Percentiles rank a stretch among this genome's conserved stretches.
Evolutionary conservation across 2,888 invertebrate species (phyloP).

Genomic region (Campoplex capitator): DNA sequence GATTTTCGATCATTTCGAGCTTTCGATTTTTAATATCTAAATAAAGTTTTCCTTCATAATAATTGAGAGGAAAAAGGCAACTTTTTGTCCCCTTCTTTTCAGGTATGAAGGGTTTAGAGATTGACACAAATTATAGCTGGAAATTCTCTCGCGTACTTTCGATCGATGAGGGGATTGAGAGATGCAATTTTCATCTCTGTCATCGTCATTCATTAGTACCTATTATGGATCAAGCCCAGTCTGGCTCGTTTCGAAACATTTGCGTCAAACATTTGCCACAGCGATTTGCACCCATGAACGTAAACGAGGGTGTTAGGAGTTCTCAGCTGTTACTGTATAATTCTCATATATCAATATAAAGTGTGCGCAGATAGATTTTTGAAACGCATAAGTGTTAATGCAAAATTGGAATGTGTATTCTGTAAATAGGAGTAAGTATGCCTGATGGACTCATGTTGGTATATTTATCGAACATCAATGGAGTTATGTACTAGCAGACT

Average conservation of each 20-base stretch:
- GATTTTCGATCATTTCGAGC: not conserved
- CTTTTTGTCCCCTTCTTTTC: slow-evolving; percentile 9
- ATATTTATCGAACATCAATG: slow-evolving; percentile 9
- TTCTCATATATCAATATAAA: not conserved
- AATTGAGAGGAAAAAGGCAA: not conserved
- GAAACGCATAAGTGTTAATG: too few species aligned
- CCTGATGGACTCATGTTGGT: not conserved
- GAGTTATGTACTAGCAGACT: not conserved
- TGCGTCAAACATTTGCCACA: slow-evolving; percentile 27
- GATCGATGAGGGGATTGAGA: slow-evolving; percentile 18
- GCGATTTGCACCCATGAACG: not conserved
- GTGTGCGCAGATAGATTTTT: not conserved
- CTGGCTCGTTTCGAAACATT: slow-evolving; percentile 16
- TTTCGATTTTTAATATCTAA: not conserved
- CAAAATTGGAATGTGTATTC: not conserved
- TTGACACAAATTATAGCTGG: not conserved
- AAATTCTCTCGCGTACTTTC: slow-evolving; percentile 1
- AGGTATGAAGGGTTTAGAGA: not conserved
- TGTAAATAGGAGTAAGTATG: not conserved
- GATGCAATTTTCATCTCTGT: slow-evolving; percentile 50
- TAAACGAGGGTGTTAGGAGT: not conserved
- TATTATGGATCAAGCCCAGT: slow-evolving; percentile 44
- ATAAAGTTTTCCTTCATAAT: not conserved
- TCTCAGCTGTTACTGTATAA: not conserved
- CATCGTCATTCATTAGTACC: slow-evolving; percentile 62